Conservation (phyloP, 2,113 vertebrate genomes). For the Microcebus jonahi region DNA sequence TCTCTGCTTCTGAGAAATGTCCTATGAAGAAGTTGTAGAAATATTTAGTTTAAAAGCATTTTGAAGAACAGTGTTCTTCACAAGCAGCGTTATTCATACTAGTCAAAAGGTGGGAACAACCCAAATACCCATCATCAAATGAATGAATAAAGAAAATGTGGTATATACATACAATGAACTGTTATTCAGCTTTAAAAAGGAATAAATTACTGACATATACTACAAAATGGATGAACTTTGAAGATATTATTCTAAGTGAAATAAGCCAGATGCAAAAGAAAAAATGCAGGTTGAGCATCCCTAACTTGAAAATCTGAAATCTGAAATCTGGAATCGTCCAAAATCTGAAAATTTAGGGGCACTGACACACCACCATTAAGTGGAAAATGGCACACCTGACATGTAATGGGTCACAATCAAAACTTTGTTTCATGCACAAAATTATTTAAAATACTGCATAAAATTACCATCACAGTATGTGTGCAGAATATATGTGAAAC, state of each 20-base stretch:
- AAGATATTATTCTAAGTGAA: not conserved
- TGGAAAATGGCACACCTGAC: not conserved
- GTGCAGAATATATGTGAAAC: not conserved
- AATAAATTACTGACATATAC: not conserved
- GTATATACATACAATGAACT: not conserved
- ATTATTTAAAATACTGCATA: not conserved
- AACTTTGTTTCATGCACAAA: not conserved
- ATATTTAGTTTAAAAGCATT: not conserved
- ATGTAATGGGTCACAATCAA: not conserved
- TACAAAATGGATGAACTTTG: too few species aligned
- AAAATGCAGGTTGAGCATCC: not conserved
- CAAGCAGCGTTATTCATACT: not conserved
- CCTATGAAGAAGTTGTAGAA: not conserved
- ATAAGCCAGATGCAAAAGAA: not conserved
- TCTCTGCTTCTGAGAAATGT: not conserved
- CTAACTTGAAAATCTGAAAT: not conserved
- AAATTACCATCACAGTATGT: not conserved
- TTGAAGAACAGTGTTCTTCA: not conserved
- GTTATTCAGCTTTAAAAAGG: not conserved
- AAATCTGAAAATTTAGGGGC: not conserved
- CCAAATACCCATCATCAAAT: not conserved
- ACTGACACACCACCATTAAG: too few species aligned
- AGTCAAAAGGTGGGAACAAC: not conserved
- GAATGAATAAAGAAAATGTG: not conserved
- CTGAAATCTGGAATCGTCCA: not conserved